A percentile compares a stretch with the other conserved stretches of the same genome.
These are phyloP conservation scores for Pipistrellus pygmaeus DNA, from an alignment of 2,797 vertebrate species.

Conservation along the genomic window DNA sequence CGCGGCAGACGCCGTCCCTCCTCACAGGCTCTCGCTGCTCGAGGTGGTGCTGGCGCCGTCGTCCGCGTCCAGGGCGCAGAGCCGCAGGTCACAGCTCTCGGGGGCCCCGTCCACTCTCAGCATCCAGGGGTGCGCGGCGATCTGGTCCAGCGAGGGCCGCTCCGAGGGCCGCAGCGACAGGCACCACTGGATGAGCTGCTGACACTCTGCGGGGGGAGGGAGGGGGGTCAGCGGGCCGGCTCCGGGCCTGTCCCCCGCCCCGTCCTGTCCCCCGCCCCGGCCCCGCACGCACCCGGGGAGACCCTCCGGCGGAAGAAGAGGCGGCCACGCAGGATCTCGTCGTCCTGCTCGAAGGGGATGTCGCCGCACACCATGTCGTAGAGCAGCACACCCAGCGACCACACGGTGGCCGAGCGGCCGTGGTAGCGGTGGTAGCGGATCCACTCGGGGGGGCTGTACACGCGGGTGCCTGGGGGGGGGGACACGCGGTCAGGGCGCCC, in stretches of 20 bases:
- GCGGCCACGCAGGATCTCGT: constrained; percentile 96
- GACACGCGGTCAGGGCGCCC: rapidly evolving
- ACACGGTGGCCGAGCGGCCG: constrained; percentile 97
- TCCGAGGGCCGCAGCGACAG: constrained; percentile 97
- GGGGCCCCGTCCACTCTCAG: constrained; percentile 90
- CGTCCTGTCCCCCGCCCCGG: no score
- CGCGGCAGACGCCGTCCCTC: background rate
- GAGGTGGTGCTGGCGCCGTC: constrained; percentile 96
- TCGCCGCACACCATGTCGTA: constrained; percentile 99
- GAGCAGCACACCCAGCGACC: constrained; percentile 97
- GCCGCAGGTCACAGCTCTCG: constrained; percentile 93
- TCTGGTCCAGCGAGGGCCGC: constrained; percentile 97
- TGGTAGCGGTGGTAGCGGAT: constrained; percentile 98
- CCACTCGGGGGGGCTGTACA: constrained; percentile 99
- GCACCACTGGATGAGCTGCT: constrained; percentile 98
- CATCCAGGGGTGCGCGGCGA: constrained; percentile 98
- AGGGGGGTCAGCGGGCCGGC: background rate
- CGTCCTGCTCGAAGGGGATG: constrained; percentile 98
- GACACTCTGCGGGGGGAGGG: constrained; percentile 91
- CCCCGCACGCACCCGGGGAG: constrained; percentile 90
- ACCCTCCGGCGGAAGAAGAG: constrained; percentile 96
- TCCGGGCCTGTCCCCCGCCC: rapidly evolving
- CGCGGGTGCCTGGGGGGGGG: constrained; percentile 92
- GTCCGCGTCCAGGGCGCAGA: constrained; percentile 94
- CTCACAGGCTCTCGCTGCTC: constrained; percentile 94